A percentile compares a stretch with the other conserved stretches of the same genome.
Conservation (phyloP, 2,888 invertebrate genomes). For the Pollenia griseotomentosa region DNA sequence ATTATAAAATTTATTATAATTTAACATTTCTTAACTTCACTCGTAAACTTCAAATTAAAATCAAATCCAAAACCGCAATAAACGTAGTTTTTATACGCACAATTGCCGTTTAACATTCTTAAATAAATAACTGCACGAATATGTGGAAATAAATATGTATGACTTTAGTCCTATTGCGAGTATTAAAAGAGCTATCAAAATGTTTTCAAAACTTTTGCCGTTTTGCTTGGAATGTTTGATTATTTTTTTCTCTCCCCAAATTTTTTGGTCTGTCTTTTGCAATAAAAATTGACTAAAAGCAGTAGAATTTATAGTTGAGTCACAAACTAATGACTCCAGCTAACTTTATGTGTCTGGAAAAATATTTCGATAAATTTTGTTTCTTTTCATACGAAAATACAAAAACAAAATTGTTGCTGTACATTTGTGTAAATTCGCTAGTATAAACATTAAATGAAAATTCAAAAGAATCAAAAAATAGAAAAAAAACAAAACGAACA, state of each 20-base stretch:
- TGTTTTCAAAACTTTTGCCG: conserved; percentile 59
- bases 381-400: conserved; percentile 53
- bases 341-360: conserved; percentile 73
- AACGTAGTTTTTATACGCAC: conserved; percentile 55
- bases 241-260: neutral
- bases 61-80: conserved; percentile 21
- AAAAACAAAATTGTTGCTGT: conserved; percentile 32
- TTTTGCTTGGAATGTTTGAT: conserved; percentile 15
- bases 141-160: conserved; percentile 23
- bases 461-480: conserved; percentile 9
- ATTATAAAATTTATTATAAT: neutral
- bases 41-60: neutral
- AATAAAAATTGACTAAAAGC: conserved; percentile 72
- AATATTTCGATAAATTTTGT: conserved; percentile 72
- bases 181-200: conserved; percentile 57
- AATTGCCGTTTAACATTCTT: conserved; percentile 40
- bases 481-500: neutral
- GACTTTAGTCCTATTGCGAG: conserved; percentile 22
- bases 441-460: conserved; percentile 45
- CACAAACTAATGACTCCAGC: conserved; percentile 73
- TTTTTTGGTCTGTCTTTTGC: conserved; percentile 54
- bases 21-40: neutral
- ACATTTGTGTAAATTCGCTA: conserved; percentile 35
- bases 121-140: conserved; percentile 23
- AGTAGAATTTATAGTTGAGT: conserved; percentile 72